Percentiles rank a stretch among this genome's conserved stretches.
These are phyloP conservation scores for Tupaia chinensis DNA, from an alignment of 2,113 vertebrate species.

Conservation along the genomic window DNA sequence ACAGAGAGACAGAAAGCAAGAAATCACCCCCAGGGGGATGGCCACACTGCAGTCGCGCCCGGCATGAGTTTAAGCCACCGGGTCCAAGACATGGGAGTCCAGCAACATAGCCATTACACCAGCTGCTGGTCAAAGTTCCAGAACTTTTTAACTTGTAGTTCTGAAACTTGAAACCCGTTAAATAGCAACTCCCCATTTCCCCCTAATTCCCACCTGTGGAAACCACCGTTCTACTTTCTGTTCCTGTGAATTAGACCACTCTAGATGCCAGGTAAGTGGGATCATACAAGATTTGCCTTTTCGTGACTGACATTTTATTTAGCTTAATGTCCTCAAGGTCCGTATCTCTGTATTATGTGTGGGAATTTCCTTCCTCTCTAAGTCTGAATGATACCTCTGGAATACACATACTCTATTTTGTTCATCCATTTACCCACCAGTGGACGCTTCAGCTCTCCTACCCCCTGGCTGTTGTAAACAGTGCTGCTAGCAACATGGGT, in stretches of 20 bases:
- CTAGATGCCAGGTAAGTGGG: not conserved
- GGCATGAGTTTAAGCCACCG: no score
- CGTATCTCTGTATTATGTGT: not conserved
- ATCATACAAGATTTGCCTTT: not conserved
- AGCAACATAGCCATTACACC: no score
- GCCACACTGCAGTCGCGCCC: no score
- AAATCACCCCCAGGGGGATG: no score
- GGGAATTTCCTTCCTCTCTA: not conserved
- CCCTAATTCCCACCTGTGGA: not conserved
- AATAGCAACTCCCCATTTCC: not conserved
- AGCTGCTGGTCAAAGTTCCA: not conserved
- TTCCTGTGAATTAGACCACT: not conserved
- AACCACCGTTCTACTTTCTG: not conserved
- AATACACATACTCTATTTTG: not conserved
- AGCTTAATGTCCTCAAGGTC: not conserved
- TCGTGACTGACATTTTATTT: not conserved
- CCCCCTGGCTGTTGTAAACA: not conserved
- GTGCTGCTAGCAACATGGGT: not conserved
- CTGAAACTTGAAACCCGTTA: not conserved
- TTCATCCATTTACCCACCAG: not conserved
- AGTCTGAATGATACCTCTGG: not conserved
- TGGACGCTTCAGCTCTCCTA: not conserved
- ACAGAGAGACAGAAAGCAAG: no score
- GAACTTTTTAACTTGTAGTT: not conserved
- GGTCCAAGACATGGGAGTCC: no score